phyloP scores from a whole-genome alignment of 2,797 vertebrate species.

The Pelobates cultripes region DNA sequence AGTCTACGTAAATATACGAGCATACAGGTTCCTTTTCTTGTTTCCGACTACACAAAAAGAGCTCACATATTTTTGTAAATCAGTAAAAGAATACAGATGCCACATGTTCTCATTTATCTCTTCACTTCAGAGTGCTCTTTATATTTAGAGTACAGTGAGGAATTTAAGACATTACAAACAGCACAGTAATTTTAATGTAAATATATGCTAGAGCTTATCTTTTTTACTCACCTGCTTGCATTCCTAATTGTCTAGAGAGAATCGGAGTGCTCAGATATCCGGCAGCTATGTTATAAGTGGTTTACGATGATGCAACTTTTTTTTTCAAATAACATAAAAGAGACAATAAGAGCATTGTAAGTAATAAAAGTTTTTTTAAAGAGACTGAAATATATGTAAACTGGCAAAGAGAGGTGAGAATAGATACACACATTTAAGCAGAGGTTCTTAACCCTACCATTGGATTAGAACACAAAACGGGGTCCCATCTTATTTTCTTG shows the following conservation, averaged over 20 bases:
- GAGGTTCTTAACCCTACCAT: too few species aligned
- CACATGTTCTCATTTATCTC: slow-evolving; percentile 3
- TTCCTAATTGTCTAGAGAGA: slow-evolving; percentile 30
- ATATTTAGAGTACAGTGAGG: slow-evolving; percentile 6
- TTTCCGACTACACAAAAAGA: background rate
- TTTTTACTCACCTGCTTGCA: slow-evolving; percentile 34
- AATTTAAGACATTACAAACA: background rate
- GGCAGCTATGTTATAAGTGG: slow-evolving; percentile 26
- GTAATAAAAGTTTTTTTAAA: background rate
- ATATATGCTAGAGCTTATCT: slow-evolving; percentile 33
- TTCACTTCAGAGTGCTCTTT: slow-evolving; percentile 5
- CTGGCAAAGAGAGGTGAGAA: too few species aligned
- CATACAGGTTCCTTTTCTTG: background rate
- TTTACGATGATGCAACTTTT: background rate
- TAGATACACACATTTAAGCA: too few species aligned
- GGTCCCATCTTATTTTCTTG: too few species aligned
- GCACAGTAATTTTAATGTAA: slow-evolving; percentile 11
- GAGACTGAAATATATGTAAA: background rate
- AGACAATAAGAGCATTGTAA: background rate
- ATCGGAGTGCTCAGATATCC: background rate
- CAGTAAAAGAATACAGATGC: slow-evolving; percentile 3
- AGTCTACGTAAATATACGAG: background rate
- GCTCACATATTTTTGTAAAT: background rate
- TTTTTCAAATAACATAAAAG: background rate
- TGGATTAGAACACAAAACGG: too few species aligned